These are phyloP conservation scores for Palythoa caribaeorum DNA, from an alignment of 92 coral and sea anemone genomes.

Conservation along the genomic window DNA sequence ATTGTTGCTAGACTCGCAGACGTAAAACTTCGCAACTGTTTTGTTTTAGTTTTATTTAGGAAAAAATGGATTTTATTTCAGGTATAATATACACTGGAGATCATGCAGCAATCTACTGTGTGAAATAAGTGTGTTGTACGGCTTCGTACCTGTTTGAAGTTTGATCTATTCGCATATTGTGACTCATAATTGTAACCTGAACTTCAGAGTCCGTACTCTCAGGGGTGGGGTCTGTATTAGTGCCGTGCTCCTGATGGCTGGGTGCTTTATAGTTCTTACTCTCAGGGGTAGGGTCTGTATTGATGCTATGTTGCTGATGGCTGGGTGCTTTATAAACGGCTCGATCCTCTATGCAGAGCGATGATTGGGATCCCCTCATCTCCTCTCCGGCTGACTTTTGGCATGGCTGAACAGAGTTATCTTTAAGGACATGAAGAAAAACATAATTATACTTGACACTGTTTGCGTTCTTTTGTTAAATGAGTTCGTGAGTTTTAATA, in stretches of 20 bases:
- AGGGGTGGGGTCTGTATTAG: slow-evolving; percentile 41
- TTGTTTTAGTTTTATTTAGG: too few relatives aligned
- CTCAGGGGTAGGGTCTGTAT: slow-evolving; percentile 39
- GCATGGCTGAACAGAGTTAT: slow-evolving; percentile 10
- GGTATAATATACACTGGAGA: neutral
- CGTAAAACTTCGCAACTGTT: neutral
- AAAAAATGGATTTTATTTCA: neutral
- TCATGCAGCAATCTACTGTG: neutral
- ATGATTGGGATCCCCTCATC: neutral
- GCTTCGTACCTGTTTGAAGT: slow-evolving; percentile 6
- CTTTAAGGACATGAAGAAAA: neutral
- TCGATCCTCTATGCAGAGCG: slow-evolving; percentile 1
- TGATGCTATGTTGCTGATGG: slow-evolving; percentile 2
- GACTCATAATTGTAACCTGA: slow-evolving; percentile 54
- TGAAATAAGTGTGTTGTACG: neutral
- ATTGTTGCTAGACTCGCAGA: too few relatives aligned
- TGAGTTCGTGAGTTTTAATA: too few relatives aligned
- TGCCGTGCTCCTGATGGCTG: neutral
- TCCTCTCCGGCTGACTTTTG: neutral
- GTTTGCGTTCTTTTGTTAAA: neutral
- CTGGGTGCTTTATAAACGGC: neutral
- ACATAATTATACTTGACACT: neutral
- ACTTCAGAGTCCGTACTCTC: slow-evolving; percentile 55
- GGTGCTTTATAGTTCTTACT: slow-evolving; percentile 50
- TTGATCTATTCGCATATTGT: neutral